A percentile compares a stretch with the other conserved stretches of the same genome.
phyloP scores from a whole-genome alignment of 2,113 vertebrate genomes.

The Lutjanus erythropterus region DNA sequence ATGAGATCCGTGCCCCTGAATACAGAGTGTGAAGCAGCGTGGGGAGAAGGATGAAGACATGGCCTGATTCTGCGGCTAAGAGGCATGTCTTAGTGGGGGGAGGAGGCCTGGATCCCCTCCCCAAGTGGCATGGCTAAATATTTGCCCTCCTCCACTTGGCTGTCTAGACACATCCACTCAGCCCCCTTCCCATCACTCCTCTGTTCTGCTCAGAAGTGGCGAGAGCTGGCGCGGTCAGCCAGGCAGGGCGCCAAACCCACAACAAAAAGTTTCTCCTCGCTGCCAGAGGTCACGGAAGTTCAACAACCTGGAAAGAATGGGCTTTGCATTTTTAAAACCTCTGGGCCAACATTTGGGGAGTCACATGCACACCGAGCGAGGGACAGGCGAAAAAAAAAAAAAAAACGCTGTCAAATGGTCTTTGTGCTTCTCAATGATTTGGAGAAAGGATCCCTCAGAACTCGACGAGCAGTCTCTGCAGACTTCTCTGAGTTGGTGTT shows the following conservation, averaged over 20 bases:
- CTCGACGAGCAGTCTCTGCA: slow-evolving; percentile 66
- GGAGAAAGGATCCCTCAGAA: slow-evolving; percentile 75
- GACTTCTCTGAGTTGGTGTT: slow-evolving; percentile 71
- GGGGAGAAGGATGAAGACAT: slow-evolving; percentile 61
- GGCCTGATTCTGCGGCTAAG: slow-evolving; percentile 72
- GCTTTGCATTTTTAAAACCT: slow-evolving; percentile 78
- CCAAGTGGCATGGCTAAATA: slow-evolving; percentile 84
- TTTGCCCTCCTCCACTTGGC: slow-evolving; percentile 82
- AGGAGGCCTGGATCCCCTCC: slow-evolving; percentile 65
- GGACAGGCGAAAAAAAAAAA: slow-evolving; percentile 17
- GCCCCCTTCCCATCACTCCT: slow-evolving; percentile 65
- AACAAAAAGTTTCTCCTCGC: slow-evolving; percentile 76
- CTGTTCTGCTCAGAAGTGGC: slow-evolving; percentile 63
- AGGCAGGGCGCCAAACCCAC: slow-evolving; percentile 73
- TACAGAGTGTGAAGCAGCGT: slow-evolving; percentile 77
- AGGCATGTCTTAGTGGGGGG: slow-evolving; percentile 63
- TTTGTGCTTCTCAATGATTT: slow-evolving; percentile 74
- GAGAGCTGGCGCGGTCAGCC: slow-evolving; percentile 69
- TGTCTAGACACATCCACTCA: slow-evolving; percentile 80
- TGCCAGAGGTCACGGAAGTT: slow-evolving; percentile 78
- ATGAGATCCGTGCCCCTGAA: slow-evolving; percentile 90
- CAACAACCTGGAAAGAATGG: slow-evolving; percentile 79
- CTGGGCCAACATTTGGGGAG: slow-evolving; percentile 63
- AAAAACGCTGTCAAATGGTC: slow-evolving; percentile 68
- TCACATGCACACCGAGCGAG: slow-evolving; percentile 46